A percentile compares a stretch with the other conserved stretches of the same genome.
These are phyloP conservation scores for Littorina saxatilis DNA, from an alignment of 1,140 invertebrate genomes.

Conservation along the genomic window DNA sequence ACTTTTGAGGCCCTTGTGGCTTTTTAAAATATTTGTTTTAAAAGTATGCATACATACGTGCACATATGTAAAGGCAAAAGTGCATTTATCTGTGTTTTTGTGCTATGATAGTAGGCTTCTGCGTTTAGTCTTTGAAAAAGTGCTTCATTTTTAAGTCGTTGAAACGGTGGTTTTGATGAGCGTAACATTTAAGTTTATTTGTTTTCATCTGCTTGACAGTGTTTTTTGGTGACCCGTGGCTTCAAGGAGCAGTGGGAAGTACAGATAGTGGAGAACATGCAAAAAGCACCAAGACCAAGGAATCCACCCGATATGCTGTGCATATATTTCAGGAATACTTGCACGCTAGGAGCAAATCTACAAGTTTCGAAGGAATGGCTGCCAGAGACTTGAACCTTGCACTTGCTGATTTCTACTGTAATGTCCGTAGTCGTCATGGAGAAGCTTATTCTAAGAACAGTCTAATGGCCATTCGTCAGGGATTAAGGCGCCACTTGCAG, in stretches of 20 bases:
- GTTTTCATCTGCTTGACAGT: slow-evolving; percentile 30
- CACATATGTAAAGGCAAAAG: too few species aligned
- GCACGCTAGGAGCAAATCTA: slow-evolving; percentile 4
- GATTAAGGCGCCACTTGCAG: slow-evolving; percentile 23
- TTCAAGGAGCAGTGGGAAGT: background rate
- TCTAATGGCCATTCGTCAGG: slow-evolving; percentile 28
- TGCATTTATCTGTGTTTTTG: too few species aligned
- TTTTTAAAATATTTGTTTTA: too few species aligned
- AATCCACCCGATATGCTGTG: slow-evolving; percentile 32
- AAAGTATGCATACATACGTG: too few species aligned
- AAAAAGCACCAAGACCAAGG: slow-evolving; percentile 27
- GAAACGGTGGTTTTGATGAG: too few species aligned
- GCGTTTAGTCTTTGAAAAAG: too few species aligned
- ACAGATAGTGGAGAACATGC: slow-evolving; percentile 19
- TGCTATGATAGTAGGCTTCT: too few species aligned
- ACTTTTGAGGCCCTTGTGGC: too few species aligned
- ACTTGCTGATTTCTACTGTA: slow-evolving; percentile 28
- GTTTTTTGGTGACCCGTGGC: slow-evolving; percentile 19
- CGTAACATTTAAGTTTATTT: too few species aligned
- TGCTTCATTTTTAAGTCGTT: too few species aligned
- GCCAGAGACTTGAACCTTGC: slow-evolving; percentile 4
- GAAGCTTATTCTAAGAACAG: slow-evolving; percentile 30
- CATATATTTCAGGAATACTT: slow-evolving; percentile 25
- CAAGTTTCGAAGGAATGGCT: slow-evolving; percentile 14
- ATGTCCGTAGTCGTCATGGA: slow-evolving; percentile 30